Evolutionary conservation across 2,113 vertebrate species (phyloP), one percentile per base, ranked within the genome.

Genomic region (Paratilapia polleni): DNA sequence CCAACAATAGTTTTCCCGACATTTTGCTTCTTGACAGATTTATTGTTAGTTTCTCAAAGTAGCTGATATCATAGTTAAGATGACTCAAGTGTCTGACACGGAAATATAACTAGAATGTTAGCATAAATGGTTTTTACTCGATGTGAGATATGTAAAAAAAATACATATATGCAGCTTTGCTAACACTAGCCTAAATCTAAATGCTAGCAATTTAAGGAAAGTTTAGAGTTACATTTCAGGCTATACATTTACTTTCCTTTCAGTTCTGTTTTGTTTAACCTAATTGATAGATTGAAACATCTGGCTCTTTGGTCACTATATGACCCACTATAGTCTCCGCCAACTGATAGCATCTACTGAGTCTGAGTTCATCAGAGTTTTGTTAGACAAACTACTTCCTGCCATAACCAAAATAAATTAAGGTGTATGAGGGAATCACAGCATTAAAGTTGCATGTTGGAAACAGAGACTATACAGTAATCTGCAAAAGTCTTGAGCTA

Each of bases 261-360:
- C 2, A 6, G 2, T 41, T 24, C 38, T 24, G 36, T 43, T 24
- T 43, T 66, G 38, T 43, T 10, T 17, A 66, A 43, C 36, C 63
- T 43, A 9, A 66, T 66, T 1, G 1, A 66, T 17, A 43, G n/a
- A 66, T 43, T 3, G 36, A 66, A 66, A 14, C 2, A 41, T 15
- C n/a, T n/a, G 36, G 5, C 31, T 43, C n/a, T 66, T 66, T 17
- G 6, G 34, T 3, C 34, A 34, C 34, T 6, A 10, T 66, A 43
- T 43, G 63, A 66, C n/a, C 63, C 63, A 41, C n/a, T 3, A 43
- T 36, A 66, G 36, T 66, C 36, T 41, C n/a, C 36, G 15, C 4
- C 36, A 43, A n/a, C 62, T 66, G 62, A 66, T 15, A 43, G n/a
- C 36, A 66, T 15, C n/a, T 66, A 43, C 36, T 57, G n/a, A 57